Base-by-base conservation (phyloP, 2,797 vertebrate genomes). In the Chaetodon trifasciatus region DNA sequence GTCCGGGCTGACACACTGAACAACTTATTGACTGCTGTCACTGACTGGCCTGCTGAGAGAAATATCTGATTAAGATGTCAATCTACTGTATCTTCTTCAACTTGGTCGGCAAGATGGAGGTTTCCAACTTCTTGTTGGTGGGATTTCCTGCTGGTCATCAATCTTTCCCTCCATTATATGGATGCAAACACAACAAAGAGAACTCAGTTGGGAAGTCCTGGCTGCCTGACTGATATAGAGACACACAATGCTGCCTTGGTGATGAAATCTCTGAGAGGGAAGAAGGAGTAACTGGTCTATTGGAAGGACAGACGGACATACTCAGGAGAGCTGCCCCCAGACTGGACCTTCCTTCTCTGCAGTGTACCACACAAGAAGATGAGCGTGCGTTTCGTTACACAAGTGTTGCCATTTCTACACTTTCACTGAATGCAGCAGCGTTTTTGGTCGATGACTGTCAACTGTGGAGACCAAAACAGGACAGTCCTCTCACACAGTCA, bases 61-160 rank as follows among this genome's bases (percentile, higher is more conserved):
- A 68, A 52, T 49, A 24, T 68, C 50, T 75, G 21, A 75, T 65
- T 55, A 24, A 60, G 37, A 74, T 60, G 42, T 62, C 23, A 15
- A 32, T 35, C n/a, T 32, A 13, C n/a, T 44, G 42, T 44, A 9
- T 44, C 35, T 47, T 47, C 47, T 28, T 52, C 1, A 1, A 40
- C 35, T 28, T n/a, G 8, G 19, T 39, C 42, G 24, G 37, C 17
- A 32, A 5, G 21, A 4, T 24, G 1, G 23, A 56, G 8, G n/a
- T 42, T 72, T 71, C 3, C 15, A 52, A 46, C 42, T 44, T 68
- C 28, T 50, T 13, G 37, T 39, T 37, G 39, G 37, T 42, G 42
- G 40, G 17, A 62, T 42, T 52, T 63, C 35, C 62, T 70, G 28
- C 46, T 65, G 47, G 42, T 66, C 39, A 70, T 60, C 10, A 67